Evolutionary conservation across 2,797 vertebrate genomes (phyloP).

Genomic region (Aythya fuligula): DNA sequence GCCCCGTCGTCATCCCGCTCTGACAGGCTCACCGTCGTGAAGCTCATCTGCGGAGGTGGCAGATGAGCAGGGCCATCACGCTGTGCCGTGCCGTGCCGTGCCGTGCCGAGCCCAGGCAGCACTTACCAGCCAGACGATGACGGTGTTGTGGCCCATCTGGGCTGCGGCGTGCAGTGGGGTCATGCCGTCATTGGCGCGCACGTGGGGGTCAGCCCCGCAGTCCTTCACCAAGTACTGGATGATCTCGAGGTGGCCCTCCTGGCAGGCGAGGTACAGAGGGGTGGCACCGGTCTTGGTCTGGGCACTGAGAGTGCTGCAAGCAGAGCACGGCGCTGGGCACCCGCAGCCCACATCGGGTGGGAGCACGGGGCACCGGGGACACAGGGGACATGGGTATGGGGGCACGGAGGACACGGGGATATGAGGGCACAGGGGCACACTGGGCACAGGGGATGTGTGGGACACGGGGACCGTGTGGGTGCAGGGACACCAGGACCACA

Average conservation of each 20-base stretch:
- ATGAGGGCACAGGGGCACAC: no score
- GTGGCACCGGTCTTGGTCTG: conserved; percentile 99
- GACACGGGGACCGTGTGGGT: no score
- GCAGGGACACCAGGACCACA: not conserved
- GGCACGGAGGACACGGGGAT: no score
- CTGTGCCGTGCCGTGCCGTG: rapidly evolving
- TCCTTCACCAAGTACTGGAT: conserved; percentile 95
- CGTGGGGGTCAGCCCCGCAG: conserved; percentile 89
- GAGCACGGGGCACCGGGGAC: not conserved
- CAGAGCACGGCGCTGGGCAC: not conserved
- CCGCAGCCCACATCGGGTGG: rapidly evolving
- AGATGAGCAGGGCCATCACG: not conserved
- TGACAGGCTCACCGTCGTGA: conserved; percentile 87
- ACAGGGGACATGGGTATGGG: no score
- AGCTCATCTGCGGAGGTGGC: conserved; percentile 84
- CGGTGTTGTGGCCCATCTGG: conserved; percentile 95
- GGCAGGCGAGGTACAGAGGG: conserved; percentile 96
- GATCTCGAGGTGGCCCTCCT: conserved; percentile 96
- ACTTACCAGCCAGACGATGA: conserved; percentile 97
- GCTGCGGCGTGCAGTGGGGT: conserved; percentile 93
- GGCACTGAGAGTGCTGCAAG: conserved; percentile 86
- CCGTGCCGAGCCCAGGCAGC: rapidly evolving
- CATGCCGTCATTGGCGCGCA: conserved; percentile 93
- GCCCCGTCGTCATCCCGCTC: conserved; percentile 91
- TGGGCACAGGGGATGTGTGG: not conserved